Base-by-base conservation (phyloP, 2,888 invertebrate species). In the Ischnura elegans region DNA sequence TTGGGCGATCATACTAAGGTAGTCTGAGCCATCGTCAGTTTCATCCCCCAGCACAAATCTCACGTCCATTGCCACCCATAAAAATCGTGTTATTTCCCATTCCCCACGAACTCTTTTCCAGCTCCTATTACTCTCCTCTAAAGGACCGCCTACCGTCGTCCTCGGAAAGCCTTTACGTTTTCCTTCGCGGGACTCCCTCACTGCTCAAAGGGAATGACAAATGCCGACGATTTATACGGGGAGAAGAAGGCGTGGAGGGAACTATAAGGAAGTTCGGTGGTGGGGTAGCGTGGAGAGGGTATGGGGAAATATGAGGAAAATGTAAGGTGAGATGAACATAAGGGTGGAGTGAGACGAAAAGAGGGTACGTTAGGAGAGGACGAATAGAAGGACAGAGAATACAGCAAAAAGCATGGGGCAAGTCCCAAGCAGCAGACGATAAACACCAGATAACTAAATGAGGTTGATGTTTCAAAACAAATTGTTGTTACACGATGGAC, bases 161-260 rank as follows among this genome's bases (percentile, higher is more conserved):
- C 76, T 8, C 87, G 55, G 21, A 55, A 87, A 87, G 87, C 87
- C 87, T 36, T 87, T 51, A 86, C 86, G 46, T 86, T 86, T 46
- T 86, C 86, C 45, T 86, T 46, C 45, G 45, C 25, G 86, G 86
- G 86, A 86, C 51, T 36, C 90, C 47, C n/a, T 61, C n/a, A 13
- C 42, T 90, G 36, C 90, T 90, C 90, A 90, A 90, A 90, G 43
- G 90, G 90, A 90, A 90, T 90, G 90, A 90, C 90, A 90, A 90
- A 90, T 90, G 90, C 90, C 61, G 90, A n/a, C 90, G 90, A 90
- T 90, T 90, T 90, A 90, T 90, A 43, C 90, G 45, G 55, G 90
- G 19, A 21, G 55, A 61, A 46, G 86, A 86, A 46, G 25, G 86
- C 86, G 46, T 46, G 25, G 45, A 0, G 86, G 86, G 86, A 86